Base-by-base conservation (phyloP, 2,797 vertebrate genomes). In the Typhlichthys subterraneus region DNA sequence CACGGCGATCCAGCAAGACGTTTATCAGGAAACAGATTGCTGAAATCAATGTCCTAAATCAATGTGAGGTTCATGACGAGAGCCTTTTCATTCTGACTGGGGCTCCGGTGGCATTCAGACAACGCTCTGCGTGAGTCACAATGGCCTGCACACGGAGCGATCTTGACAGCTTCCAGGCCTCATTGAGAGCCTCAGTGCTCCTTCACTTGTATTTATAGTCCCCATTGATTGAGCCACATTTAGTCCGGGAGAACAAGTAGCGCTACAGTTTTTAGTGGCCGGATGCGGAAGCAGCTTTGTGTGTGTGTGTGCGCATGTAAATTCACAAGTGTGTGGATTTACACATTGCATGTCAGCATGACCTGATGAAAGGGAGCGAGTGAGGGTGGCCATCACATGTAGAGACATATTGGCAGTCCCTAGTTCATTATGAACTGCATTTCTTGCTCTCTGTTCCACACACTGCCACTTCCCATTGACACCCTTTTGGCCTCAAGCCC, bases 161-260 rank as follows among this genome's bases (percentile, higher is more conserved):
- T 69, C 69, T 76, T 45, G 79, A 79, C 83, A 84, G 87, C 79
- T 86, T 69, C 57, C 76, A 84, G 77, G 58, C 59, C 75, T 84
- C 80, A 78, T 84, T 87, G 82, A 84, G 64, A 23, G 75, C 79
- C 79, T 74, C 65, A 78, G 82, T 79, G 86, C 79, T 87, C 81
- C 81, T 79, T 76, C 72, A 61, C 51, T 45, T 63, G 84, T 92
- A 91, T 92, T 92, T 93, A 90, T 92, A 92, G 87, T 62, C 47
- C 13, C 11, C 83, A 90, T 90, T 85, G 88, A 92, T 89, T 58
- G 73, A 80, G 75, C 70, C 70, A 70, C 81, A 88, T 91, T 87
- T 86, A 76, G 79, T 79, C 61, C 72, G 72, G 75, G 48, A 77
- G 79, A 70, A 69, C 81, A 84, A 71, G 76, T 81, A 67, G 74